A percentile compares a stretch with the other conserved stretches of the same genome.
phyloP scores from a whole-genome alignment of 1,140 invertebrate genomes.

The Dryas iulia region DNA sequence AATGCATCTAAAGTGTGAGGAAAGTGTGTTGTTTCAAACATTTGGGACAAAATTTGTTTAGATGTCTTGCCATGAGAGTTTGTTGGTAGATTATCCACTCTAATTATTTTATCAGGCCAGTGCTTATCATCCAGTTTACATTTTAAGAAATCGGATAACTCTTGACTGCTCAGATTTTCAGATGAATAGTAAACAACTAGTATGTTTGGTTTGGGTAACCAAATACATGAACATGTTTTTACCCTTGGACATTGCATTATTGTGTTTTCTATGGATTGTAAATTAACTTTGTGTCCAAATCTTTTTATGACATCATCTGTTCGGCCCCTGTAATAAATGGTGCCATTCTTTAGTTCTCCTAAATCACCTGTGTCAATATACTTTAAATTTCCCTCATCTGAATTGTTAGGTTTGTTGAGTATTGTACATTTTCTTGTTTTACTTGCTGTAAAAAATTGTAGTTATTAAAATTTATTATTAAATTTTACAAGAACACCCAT shows the following conservation, averaged over 20 bases:
- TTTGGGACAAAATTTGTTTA: slow-evolving; percentile 57
- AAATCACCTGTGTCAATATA: slow-evolving; percentile 86
- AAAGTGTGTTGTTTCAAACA: slow-evolving; percentile 47
- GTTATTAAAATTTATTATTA: slow-evolving; percentile 1
- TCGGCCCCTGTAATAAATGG: slow-evolving; percentile 84
- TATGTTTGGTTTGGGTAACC: slow-evolving; percentile 73
- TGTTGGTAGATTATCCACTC: slow-evolving; percentile 79
- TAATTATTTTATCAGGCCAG: slow-evolving; percentile 80
- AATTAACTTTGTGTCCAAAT: slow-evolving; percentile 85
- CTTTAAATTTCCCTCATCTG: slow-evolving; percentile 62
- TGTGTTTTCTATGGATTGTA: slow-evolving; percentile 82
- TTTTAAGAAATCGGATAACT: slow-evolving; percentile 67
- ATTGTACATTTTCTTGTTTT: slow-evolving; percentile 82
- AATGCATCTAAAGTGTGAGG: slow-evolving; percentile 40
- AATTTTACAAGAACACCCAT: not conserved
- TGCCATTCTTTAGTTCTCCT: slow-evolving; percentile 78
- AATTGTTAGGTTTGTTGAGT: slow-evolving; percentile 75
- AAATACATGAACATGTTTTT: slow-evolving; percentile 77
- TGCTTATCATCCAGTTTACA: slow-evolving; percentile 72
- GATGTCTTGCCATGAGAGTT: slow-evolving; percentile 83
- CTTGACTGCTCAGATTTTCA: slow-evolving; percentile 57
- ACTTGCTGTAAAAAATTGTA: slow-evolving; percentile 77
- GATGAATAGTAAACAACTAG: slow-evolving; percentile 79
- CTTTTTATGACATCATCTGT: slow-evolving; percentile 86
- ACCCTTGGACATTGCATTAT: slow-evolving; percentile 73